Evolutionary conservation across 2,797 vertebrate genomes (phyloP).

Genomic region (Enteromius unitaeniatus): DNA sequence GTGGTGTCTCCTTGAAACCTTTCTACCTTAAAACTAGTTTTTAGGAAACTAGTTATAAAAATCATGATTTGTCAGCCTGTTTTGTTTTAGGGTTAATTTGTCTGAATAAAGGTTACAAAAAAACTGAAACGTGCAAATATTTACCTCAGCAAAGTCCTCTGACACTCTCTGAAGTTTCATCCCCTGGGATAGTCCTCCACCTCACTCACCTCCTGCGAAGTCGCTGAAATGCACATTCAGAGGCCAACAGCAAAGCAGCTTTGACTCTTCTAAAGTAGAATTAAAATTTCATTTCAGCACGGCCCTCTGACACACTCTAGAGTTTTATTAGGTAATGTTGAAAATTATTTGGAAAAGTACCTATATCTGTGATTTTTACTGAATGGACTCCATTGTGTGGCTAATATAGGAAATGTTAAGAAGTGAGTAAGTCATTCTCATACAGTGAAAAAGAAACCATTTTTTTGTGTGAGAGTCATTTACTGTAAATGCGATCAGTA

Average conservation of each 20-base stretch:
- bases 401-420: conserved; percentile 12
- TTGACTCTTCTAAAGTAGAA: conserved; percentile 19
- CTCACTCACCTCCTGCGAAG: neutral
- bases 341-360: conserved; percentile 30
- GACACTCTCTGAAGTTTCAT: neutral
- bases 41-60: neutral
- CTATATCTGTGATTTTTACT: conserved; percentile 8
- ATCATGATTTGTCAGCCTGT: neutral
- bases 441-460: neutral
- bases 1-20: neutral
- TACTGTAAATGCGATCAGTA: conserved; percentile 13
- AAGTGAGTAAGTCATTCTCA: conserved; percentile 11
- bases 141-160: neutral
- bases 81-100: neutral
- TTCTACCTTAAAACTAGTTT: conserved; percentile 15
- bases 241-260: conserved; percentile 3
- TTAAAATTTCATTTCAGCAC: neutral
- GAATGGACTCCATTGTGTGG: conserved; percentile 7
- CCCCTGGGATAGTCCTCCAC: neutral
- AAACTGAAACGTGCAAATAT: neutral
- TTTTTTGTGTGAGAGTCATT: neutral
- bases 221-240: conserved; percentile 10
- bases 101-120: neutral
- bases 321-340: conserved; percentile 24
- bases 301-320: neutral